Base-by-base conservation (phyloP, 2,797 vertebrate species). In the Enteromius fasciolatus region DNA sequence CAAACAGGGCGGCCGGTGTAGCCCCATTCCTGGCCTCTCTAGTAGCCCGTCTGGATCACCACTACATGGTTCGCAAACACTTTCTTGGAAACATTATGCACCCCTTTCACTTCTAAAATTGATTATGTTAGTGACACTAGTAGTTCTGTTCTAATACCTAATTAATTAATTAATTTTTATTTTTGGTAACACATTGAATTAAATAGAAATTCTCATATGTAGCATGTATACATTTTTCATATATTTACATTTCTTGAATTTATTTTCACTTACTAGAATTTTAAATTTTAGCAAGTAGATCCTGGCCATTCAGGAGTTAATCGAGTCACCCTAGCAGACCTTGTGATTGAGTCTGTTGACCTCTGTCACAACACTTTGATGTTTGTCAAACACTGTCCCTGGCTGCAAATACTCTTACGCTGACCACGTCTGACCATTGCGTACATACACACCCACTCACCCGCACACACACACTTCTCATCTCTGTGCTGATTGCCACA, bases 1-100 rank as follows among this genome's bases (percentile, higher is more conserved):
- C 20, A 97, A 90, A 91, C 95, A 89, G 89, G 95, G 97, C 1
- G 97, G 97, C 0, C 96, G 97, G 84, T 97, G 97, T 39, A 99
- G 98, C 87, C 98, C 97, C 68, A 96, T 99, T 36, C 95, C 96
- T 1, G 97, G 97, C 81, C 91, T 99, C 67, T 99, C 98, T 33
- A 98, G 97, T 90, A 99, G 98, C 87, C 97, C 98, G 0, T 99
- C 97, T 0, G 97, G 97, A 6, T 99, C 98, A 12, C 97, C 98
- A 0, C 93, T 98, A 44, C 97, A 98, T 0, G 96, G 98, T 99
- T 94, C 97, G 93, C 50, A 85, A 81, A 64, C n/a, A 31, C 64
- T 66, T 66, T 39, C 39, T 20, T 23, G 10, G 54, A 57, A 57
- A 23, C n/a, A 25, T 59, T 59, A 12, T 59, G 23, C 57, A 59